These are phyloP conservation scores for Laupala kohalensis DNA, from an alignment of 1,140 invertebrate genomes.

Conservation along the genomic window DNA sequence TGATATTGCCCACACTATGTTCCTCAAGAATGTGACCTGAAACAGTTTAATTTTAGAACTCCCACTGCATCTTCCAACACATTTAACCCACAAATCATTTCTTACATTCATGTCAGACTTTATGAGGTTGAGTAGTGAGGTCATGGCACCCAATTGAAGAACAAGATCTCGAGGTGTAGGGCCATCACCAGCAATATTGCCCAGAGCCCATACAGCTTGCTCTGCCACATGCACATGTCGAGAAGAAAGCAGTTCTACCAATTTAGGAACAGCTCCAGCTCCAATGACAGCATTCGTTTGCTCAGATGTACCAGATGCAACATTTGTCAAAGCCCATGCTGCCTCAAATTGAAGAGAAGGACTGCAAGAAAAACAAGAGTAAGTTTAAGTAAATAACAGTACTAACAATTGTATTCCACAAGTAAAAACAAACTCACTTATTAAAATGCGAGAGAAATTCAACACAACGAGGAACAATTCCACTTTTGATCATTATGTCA, in stretches of 20 bases:
- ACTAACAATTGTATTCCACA: background rate
- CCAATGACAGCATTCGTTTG: conserved; percentile 56
- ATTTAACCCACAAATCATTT: background rate
- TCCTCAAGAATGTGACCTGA: conserved; percentile 28
- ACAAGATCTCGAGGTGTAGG: conserved; percentile 61
- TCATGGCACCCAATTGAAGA: conserved; percentile 44
- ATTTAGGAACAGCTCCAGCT: conserved; percentile 71
- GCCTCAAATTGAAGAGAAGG: conserved; percentile 91
- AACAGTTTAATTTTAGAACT: background rate
- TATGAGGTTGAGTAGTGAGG: conserved; percentile 51
- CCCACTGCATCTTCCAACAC: background rate
- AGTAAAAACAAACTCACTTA: conserved; percentile 39
- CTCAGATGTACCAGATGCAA: conserved; percentile 74
- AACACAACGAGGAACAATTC: conserved; percentile 75
- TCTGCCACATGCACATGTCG: conserved; percentile 70
- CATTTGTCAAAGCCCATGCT: conserved; percentile 96
- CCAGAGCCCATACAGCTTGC: conserved; percentile 94
- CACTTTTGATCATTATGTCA: conserved; percentile 70
- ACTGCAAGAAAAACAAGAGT: conserved; percentile 34
- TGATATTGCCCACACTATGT: conserved; percentile 82
- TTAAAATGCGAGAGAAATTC: conserved; percentile 54
- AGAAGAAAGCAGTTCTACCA: conserved; percentile 65
- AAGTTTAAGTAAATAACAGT: background rate
- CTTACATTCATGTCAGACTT: conserved; percentile 40
- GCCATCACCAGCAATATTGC: conserved; percentile 92